Percentiles rank a stretch among this genome's conserved stretches.
phyloP scores from a whole-genome alignment of 2,888 invertebrate genomes.

The Ischnura elegans region DNA sequence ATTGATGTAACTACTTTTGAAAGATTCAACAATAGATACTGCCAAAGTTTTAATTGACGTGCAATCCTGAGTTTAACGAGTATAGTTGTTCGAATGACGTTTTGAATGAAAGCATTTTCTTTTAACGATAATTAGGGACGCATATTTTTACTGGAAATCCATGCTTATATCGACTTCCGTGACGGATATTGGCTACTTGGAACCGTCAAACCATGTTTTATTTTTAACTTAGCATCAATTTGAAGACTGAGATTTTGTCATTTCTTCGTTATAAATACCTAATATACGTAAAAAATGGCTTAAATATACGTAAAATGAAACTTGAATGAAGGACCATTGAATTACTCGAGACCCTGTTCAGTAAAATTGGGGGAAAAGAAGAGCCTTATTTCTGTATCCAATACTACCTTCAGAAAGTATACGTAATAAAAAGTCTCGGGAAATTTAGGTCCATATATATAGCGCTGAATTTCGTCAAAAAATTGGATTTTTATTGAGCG shows the following conservation, averaged over 20 bases:
- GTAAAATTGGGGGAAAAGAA: not conserved
- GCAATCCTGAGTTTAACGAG: too few species aligned
- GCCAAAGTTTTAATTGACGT: not conserved
- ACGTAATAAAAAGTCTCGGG: conserved; percentile 16
- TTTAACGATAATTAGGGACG: not conserved
- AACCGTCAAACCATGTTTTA: not conserved
- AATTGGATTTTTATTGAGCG: conserved; percentile 13
- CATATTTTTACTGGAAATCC: not conserved
- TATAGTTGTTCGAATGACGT: too few species aligned
- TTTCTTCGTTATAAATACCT: conserved; percentile 62
- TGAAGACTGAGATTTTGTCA: conserved; percentile 63
- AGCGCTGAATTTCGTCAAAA: conserved; percentile 18
- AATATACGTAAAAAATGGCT: conserved; percentile 44
- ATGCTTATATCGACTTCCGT: not conserved
- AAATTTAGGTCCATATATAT: conserved; percentile 9
- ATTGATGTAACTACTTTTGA: not conserved
- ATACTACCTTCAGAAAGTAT: conserved; percentile 59
- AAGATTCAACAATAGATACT: not conserved
- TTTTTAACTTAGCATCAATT: conserved; percentile 42
- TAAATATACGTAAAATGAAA: conserved; percentile 47
- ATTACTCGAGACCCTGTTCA: not conserved
- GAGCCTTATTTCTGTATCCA: conserved; percentile 19
- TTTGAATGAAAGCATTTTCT: not conserved
- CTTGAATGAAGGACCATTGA: conserved; percentile 56
- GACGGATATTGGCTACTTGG: not conserved